Base-by-base conservation (phyloP, 2,797 vertebrate species). In the Sebastes matsubarae region DNA sequence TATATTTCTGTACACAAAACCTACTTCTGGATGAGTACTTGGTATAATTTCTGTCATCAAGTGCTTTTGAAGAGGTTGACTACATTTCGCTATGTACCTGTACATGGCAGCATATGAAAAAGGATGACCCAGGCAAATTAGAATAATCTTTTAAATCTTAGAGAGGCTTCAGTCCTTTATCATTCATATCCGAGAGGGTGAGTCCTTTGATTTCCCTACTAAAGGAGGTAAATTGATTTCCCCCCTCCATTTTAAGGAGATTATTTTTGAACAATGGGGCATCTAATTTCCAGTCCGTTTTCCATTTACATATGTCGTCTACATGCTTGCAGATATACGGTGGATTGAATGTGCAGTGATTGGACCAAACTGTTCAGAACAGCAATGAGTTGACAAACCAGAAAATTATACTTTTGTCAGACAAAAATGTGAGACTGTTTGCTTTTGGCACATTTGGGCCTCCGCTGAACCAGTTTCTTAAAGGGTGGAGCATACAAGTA, bases 241-340 rank as follows among this genome's bases (percentile, higher is more conserved):
- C 11, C 6, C 11, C 18, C 27, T 27, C 3, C 36, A 36, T 65
- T 61, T 73, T 72, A 52, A 38, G 24, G 1, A 52, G 52, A 60
- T 89, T 55, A 65, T 65, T 20, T 46, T 52, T 77, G 24, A 83
- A 77, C 55, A 88, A 59, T 59, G 24, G 11, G 38, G 18, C 16
- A 63, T 59, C 32, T 74, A 55, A 65, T 72, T 75, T 67, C 16
- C 22, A 65, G 22, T 46, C 25, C 22, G 64, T 69, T 72, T 67
- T 2, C 55, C 36, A 72, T 58, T 77, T 59, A 50, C 72, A 34
- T 25, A 57, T 75, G 71, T 58, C 4, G 63, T 73, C 52, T 27
- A 63, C 72, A 73, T 64, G 24, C 29, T 61, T 32, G 22, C 20
- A 42, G 36, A 72, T 74, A 14, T n/a, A 50, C 12, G 24, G 1